These are phyloP conservation scores for Mythimna loreyi DNA, from an alignment of 2,888 invertebrate species.

Conservation along the genomic window DNA sequence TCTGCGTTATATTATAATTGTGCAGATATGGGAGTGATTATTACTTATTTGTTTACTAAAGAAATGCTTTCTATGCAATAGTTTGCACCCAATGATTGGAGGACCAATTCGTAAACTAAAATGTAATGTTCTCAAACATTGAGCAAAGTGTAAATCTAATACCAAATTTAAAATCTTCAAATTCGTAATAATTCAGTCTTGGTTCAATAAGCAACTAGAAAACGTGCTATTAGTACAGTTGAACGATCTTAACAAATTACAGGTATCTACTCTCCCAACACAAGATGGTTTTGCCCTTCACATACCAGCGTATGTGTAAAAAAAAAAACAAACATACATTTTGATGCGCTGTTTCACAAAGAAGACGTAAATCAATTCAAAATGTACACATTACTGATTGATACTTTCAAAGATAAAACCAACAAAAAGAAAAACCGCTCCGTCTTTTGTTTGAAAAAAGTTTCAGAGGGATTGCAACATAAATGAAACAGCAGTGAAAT, in stretches of 20 bases:
- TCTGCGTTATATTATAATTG: not conserved
- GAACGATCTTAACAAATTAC: conserved; percentile 29
- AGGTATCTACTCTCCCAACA: not conserved
- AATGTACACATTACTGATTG: conserved; percentile 26
- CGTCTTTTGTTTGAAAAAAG: conserved; percentile 4
- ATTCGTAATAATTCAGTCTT: not conserved
- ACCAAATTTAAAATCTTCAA: too few relatives aligned
- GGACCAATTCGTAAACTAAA: too few relatives aligned
- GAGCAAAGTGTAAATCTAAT: not conserved
- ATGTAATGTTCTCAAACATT: too few relatives aligned
- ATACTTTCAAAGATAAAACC: conserved; percentile 25
- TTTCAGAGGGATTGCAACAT: not conserved
- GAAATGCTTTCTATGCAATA: too few relatives aligned
- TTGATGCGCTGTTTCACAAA: conserved; percentile 38
- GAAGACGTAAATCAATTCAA: conserved; percentile 34
- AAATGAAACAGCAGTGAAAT: not conserved
- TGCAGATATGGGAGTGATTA: not conserved
- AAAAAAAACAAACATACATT: conserved; percentile 47
- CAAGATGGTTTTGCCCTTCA: conserved; percentile 51
- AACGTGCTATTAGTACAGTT: conserved; percentile 23
- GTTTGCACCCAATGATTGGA: too few relatives aligned
- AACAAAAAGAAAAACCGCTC: conserved; percentile 10
- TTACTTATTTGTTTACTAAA: too few relatives aligned
- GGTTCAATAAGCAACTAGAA: conserved; percentile 37
- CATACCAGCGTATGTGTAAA: conserved; percentile 49